These are phyloP conservation scores for Threskiornis aethiopicus DNA, from an alignment of 2,797 vertebrate species.

Conservation along the genomic window DNA sequence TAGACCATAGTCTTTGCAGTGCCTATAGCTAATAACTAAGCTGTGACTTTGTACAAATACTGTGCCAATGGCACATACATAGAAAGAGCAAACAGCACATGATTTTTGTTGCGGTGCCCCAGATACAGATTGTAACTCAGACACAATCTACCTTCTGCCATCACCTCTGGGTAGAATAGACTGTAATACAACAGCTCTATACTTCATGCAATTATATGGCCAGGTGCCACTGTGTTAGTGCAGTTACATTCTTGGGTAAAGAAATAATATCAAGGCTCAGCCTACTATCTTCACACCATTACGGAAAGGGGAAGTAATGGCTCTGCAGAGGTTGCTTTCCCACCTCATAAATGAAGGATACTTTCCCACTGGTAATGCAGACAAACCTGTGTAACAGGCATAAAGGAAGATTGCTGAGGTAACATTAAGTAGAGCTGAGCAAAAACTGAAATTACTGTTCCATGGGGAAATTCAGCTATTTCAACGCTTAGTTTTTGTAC, in stretches of 20 bases:
- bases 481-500: constrained; percentile 33
- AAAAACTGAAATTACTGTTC: constrained; percentile 37
- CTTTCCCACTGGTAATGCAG: constrained; percentile 19
- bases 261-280: background rate
- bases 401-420: background rate
- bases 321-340: constrained; percentile 52
- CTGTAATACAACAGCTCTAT: background rate
- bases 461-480: constrained; percentile 27
- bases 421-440: background rate
- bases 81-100: background rate
- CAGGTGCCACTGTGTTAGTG: background rate
- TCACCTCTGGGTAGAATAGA: background rate
- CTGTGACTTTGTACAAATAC: background rate
- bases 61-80: background rate
- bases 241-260: constrained; percentile 19
- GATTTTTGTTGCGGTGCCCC: background rate
- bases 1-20: background rate
- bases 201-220: background rate
- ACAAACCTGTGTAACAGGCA: background rate
- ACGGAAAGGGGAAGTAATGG: constrained; percentile 39
- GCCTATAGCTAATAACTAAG: background rate
- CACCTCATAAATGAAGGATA: constrained; percentile 56
- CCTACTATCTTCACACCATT: background rate
- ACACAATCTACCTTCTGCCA: background rate
- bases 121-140: background rate